Evolutionary conservation across 2,113 vertebrate species (phyloP).

Genomic region (Hypomesus transpacificus): DNA sequence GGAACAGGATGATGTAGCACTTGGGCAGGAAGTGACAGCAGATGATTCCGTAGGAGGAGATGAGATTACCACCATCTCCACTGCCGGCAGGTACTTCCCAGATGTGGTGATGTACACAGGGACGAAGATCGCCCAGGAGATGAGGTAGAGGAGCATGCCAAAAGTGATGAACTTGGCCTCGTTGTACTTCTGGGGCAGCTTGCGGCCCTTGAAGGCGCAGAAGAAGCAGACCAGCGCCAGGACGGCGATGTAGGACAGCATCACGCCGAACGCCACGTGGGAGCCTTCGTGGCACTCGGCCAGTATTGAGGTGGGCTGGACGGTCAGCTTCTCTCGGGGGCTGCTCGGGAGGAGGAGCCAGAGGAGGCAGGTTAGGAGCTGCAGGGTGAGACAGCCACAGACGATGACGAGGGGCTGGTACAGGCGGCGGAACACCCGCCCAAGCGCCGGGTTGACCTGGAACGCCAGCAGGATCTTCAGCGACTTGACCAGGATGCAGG

Average conservation of each 20-base stretch:
- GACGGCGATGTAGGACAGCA: constrained; percentile 79
- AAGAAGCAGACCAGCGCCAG: constrained; percentile 81
- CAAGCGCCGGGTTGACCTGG: constrained; percentile 78
- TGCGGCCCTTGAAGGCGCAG: constrained; percentile 85
- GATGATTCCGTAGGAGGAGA: constrained; percentile 85
- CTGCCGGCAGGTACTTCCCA: constrained; percentile 81
- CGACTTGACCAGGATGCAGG: constrained; percentile 86
- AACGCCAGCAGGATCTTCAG: constrained; percentile 88
- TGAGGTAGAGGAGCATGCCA: constrained; percentile 88
- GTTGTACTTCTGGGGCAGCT: constrained; percentile 85
- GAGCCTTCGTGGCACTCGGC: constrained; percentile 81
- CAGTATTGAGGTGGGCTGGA: constrained; percentile 65
- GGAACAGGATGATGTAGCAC: constrained; percentile 84
- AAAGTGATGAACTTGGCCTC: constrained; percentile 91
- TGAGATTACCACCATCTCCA: constrained; percentile 89
- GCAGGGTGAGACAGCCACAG: constrained; percentile 70
- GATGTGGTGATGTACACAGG: constrained; percentile 79
- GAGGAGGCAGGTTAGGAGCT: constrained; percentile 70
- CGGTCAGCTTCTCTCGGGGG: constrained; percentile 60
- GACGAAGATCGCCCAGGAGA: constrained; percentile 85
- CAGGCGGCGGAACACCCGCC: constrained; percentile 67
- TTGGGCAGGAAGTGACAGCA: constrained; percentile 86
- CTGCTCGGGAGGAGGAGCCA: constrained; percentile 78
- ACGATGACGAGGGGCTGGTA: constrained; percentile 73
- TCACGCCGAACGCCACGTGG: constrained; percentile 73